Base-by-base conservation (phyloP, 2,113 vertebrate genomes). In the Nanorana parkeri region DNA sequence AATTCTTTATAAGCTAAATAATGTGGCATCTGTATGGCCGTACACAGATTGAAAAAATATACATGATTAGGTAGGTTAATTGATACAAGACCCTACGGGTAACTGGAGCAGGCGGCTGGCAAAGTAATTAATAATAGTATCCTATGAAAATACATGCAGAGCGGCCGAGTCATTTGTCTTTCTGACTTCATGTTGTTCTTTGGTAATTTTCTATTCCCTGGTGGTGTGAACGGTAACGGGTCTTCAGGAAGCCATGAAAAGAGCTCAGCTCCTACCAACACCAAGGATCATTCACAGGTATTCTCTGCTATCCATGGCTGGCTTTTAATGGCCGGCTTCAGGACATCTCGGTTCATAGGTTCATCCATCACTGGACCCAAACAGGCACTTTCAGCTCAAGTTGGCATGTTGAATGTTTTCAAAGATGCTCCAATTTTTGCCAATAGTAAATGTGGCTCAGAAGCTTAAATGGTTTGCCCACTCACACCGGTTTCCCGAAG, bases 151-250 rank as follows among this genome's bases (percentile, higher is more conserved):
- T 60, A 74, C 55, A 58, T 56, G 29, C 24, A n/a, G 71, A 73
- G 69, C 5, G 5, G 69, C n/a, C 54, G 0, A 36, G 54, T 60
- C 71, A 60, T 74, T 74, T 55, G 54, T 74, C 71, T 74, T 63
- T 74, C 71, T 74, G 71, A 74, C 71, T 73, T 32, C 17, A 73
- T 74, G 71, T 74, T 73, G 52, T 32, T 73, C 24, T 73, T 73
- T 56, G 29, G 26, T 73, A 58, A 74, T 74, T 74, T 74, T 28
- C 71, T 74, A 32, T 55, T 74, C 71, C 71, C 71, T 74, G n/a
- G 71, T 36, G 71, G 55, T 54, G 54, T 15, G 54, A n/a, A 28
- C n/a, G n/a, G 52, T 73, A 13, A 63, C 21, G 60, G 24, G 60
- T 63, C 8, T 63, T 3, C 60, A 24, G 60, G 4, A 63, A 4